Percentiles rank a stretch among this genome's conserved stretches.
Evolutionary conservation across 2,797 vertebrate genomes (phyloP).

Genomic region (Cuculus canorus): DNA sequence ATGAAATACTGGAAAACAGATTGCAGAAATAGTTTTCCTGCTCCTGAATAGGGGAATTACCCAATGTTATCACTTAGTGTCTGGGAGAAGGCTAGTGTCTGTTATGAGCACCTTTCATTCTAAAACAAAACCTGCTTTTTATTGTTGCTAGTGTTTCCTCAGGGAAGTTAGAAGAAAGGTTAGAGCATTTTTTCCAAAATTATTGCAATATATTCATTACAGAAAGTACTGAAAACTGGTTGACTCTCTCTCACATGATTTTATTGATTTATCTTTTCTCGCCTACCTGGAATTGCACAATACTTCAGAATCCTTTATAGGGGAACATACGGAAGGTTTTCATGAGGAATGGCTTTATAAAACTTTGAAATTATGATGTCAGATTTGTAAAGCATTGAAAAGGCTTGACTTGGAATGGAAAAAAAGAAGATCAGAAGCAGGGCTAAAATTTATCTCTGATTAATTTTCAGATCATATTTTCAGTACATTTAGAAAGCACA

Average conservation of each 20-base stretch:
- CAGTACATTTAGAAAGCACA: background rate
- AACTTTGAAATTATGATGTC: background rate
- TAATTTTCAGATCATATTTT: background rate
- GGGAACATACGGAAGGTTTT: background rate
- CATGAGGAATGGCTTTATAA: background rate
- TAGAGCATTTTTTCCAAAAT: background rate
- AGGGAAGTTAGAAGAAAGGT: background rate
- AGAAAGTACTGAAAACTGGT: background rate
- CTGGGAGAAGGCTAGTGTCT: background rate
- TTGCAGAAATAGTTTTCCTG: background rate
- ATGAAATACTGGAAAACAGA: background rate
- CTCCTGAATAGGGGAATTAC: background rate
- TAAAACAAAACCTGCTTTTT: background rate
- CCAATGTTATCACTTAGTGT: background rate
- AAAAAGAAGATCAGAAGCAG: background rate
- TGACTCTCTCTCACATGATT: background rate
- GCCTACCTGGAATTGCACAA: background rate
- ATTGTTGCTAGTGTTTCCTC: background rate
- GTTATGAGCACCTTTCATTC: background rate
- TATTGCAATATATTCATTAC: background rate
- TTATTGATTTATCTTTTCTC: background rate
- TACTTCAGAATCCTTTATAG: background rate
- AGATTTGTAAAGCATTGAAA: background rate
- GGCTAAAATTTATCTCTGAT: background rate
- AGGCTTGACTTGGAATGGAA: background rate